Conservation (phyloP, 2,113 vertebrate species). For the Regulus satrapa region DNA sequence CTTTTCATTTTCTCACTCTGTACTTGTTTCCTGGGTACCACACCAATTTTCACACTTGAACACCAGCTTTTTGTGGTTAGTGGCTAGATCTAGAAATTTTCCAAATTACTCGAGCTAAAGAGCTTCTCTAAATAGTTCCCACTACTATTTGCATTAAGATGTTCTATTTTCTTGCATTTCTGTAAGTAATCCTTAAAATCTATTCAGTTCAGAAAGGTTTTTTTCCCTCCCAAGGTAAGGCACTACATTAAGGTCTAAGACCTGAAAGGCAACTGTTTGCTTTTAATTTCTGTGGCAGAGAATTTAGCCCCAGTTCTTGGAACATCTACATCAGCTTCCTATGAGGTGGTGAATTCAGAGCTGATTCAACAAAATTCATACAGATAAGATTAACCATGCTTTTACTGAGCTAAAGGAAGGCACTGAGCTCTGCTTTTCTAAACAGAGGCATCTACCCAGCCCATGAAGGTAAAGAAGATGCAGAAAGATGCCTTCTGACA, state of each 20-base stretch:
- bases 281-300: neutral
- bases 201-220: neutral
- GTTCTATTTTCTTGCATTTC: neutral
- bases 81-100: neutral
- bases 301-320: constrained; percentile 10
- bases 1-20: neutral
- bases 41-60: neutral
- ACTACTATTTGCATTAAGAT: neutral
- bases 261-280: neutral
- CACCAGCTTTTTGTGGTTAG: neutral
- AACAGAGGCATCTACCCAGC: neutral
- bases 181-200: neutral
- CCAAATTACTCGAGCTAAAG: neutral
- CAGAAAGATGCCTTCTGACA: neutral
- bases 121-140: neutral
- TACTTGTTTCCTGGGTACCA: neutral
- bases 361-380: constrained; percentile 7
- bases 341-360: neutral
- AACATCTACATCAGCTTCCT: constrained; percentile 9
- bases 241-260: neutral
- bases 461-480: neutral
- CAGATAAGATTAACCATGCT: neutral
- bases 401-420: neutral
- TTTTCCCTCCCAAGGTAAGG: neutral
- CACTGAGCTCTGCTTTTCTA: neutral